Evolutionary conservation across 2,113 vertebrate species (phyloP), one percentile per base, ranked within the genome.

Genomic region (Geococcyx californianus): DNA sequence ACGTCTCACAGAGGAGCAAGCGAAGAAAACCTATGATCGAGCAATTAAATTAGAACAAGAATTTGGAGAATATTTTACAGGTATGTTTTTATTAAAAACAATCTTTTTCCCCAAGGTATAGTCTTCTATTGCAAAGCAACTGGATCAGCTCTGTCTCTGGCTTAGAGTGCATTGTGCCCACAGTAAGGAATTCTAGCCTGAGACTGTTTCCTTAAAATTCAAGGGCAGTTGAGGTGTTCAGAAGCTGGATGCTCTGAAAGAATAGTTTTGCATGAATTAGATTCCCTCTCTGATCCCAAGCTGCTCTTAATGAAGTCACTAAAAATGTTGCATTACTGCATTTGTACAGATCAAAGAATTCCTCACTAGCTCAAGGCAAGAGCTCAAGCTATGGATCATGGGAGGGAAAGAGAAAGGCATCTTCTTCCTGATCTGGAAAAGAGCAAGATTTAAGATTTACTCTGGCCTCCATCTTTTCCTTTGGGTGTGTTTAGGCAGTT

Each of bases 41-140:
- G 99, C 99, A 76, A 97, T 99, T 98, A 99, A 99, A 97, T 97
- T 99, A 98, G 99, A 99, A 98, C 99, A 99, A 98, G 99, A 99
- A 98, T 99, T 99, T 97, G 99, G 99, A 91, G 99, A 99, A 97
- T 99, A 98, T 98, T 99, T 99, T 98, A 99, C 99, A 99, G 99
- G 99, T 99, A 98, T 79, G 85, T 51, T 56, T 78, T 77, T 66
- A 62, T 55, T 78, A 49, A 70, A 70, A 80, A 6, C 0, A 9
- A 0, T 42, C 44, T 38, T 85, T n/a, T 42, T 29, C 25, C 7
- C 28, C 11, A 60, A 59, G 8, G 7, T 59, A 64, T 0, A 54
- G 10, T 33, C 6, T 80, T 59, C 59, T 64, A 40, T 60, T 75
- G 29, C 34, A 93, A 74, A 89, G 73, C 11, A 56, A 20, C 19